Evolutionary conservation across 2,888 invertebrate species (phyloP).

Genomic region (Ypsolopha sequella): DNA sequence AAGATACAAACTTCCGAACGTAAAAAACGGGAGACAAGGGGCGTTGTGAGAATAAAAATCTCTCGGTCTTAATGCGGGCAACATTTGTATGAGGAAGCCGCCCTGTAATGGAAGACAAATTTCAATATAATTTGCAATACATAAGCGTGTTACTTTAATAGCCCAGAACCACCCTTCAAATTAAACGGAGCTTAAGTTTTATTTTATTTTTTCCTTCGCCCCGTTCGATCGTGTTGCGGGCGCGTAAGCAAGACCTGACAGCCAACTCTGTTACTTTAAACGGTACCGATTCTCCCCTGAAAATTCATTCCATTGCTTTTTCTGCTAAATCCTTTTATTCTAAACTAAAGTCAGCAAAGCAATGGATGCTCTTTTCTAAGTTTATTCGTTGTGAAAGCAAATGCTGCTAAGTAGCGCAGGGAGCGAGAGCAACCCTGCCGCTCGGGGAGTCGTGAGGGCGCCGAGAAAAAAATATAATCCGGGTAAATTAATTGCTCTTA

Average conservation of each 20-base stretch:
- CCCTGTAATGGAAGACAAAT: slow-evolving; percentile 71
- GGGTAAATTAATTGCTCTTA: slow-evolving; percentile 68
- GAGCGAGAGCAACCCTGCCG: slow-evolving; percentile 24
- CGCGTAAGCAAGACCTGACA: slow-evolving; percentile 29
- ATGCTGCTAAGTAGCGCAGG: background rate
- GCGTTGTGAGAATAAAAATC: slow-evolving; percentile 62
- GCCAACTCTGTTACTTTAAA: background rate
- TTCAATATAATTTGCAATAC: slow-evolving; percentile 73
- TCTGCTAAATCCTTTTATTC: background rate
- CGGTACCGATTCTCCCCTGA: background rate
- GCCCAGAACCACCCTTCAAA: slow-evolving; percentile 73
- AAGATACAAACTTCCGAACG: slow-evolving; percentile 62
- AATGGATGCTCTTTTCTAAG: background rate
- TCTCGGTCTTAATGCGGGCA: slow-evolving; percentile 68
- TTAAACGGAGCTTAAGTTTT: slow-evolving; percentile 72
- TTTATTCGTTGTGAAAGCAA: background rate
- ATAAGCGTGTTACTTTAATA: slow-evolving; percentile 73
- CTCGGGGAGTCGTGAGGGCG: slow-evolving; percentile 20
- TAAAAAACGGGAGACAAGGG: slow-evolving; percentile 68
- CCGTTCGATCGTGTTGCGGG: slow-evolving; percentile 47
- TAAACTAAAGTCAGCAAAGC: background rate
- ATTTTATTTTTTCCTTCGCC: slow-evolving; percentile 63
- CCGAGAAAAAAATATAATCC: slow-evolving; percentile 67
- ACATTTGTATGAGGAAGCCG: slow-evolving; percentile 71
- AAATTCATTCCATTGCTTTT: slow-evolving; percentile 5